Base-by-base conservation (phyloP, 2,797 vertebrate genomes). In the Aotus griseimembra region DNA sequence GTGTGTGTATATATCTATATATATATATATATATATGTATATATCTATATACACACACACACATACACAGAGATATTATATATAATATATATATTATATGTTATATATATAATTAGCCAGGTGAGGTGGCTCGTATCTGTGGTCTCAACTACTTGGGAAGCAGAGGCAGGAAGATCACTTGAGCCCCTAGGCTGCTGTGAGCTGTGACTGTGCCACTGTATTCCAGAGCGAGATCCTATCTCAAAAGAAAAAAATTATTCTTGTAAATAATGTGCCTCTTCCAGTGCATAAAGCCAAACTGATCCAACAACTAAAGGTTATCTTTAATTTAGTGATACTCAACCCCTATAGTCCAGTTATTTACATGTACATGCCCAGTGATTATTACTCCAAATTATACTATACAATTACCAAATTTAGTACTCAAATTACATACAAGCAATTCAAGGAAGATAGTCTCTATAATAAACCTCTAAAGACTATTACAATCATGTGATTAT, bases 251-350 rank as follows among this genome's bases (percentile, higher is more conserved):
- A n/a, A n/a, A n/a, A 19, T 19, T n/a, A 33, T 86, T 70, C 61
- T 80, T 84, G 10, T 92, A 87, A 96, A 88, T 48, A 97, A 88
- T 2, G 7, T 83, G 58, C n/a, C 41, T 95, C 48, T 95, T 89
- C n/a, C n/a, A 96, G 41, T 52, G 26, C n/a, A 64, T 72, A n/a
- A 90, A 82, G 41, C 22, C 77, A 88, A 50, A 93, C 14, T 73
- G 81, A 86, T 46, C 67, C 19, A 72, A 77, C 46, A 64, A 61
- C 5, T 14, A 90, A 89, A 83, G 44, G 2, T 64, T 81, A 70
- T 61, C 48, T 93, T 96, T 90, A 61, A 72, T 26, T 90, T 13
- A 84, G 55, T 64, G 36, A 77, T 70, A 58, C 14, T 94, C 44
- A 88, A 67, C 5, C 7, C 6, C 8, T 58, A 82, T 0, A 17